Evolutionary conservation across 2,797 vertebrate genomes (phyloP), one percentile per base, ranked within the genome.

Genomic region (Steatocranus sp.): DNA sequence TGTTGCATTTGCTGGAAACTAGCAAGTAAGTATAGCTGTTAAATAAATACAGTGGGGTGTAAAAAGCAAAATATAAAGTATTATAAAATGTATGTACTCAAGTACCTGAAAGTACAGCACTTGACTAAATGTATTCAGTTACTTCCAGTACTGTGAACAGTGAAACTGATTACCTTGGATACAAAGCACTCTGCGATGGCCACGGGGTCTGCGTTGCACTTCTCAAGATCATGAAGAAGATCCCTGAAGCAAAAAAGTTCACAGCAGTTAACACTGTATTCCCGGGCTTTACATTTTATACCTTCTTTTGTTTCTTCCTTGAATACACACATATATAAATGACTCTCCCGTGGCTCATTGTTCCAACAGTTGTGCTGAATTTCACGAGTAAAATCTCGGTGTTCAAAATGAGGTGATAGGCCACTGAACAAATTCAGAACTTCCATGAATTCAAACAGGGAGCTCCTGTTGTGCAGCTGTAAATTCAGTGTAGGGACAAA

Each of bases 141-240:
- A 50, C 34, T 48, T 80, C 23, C 7, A 48, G 3, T 11, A 20
- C 8, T 36, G 6, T 46, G 36, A 66, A 63, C 53, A 51, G 20
- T 27, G 20, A 38, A 11, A 32, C 15, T 38, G 30, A 76, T 97
- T 96, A 99, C 98, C 98, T 99, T 99, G 86, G 97, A 98, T 87
- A 99, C 98, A 83, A 99, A 99, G 91, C 98, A 99, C 88, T 99
- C 98, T 10, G 98, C 98, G 85, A 99, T 99, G 91, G 97, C 98
- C 91, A 99, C 98, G 5, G 98, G 98, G 93, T 99, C 97, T 9
- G 97, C 96, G 85, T 99, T 97, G 93, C 98, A 99, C 95, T 97
- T 98, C 95, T 99, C 98, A 66, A 99, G 96, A 78, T 98, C 97
- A 91, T 98, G 96, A 78, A 99, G 95, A 88, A 99, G 97, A 89